Evolutionary conservation across 2,797 vertebrate species (phyloP).

Genomic region (Onychomys torridus): DNA sequence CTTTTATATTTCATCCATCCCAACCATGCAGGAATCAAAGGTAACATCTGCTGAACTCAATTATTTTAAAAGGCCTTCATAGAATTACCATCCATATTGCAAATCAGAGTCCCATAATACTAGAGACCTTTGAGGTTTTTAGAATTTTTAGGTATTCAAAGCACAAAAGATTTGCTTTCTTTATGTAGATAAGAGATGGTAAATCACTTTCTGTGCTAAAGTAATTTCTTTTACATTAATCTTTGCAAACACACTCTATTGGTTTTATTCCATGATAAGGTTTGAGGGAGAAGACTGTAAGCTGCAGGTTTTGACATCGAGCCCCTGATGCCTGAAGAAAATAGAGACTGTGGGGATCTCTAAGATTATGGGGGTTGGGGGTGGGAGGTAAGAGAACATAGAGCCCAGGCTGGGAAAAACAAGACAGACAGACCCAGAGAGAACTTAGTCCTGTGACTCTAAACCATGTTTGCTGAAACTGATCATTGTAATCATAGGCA

Average conservation of each 20-base stretch:
- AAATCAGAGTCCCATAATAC: neutral
- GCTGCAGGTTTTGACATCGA: neutral
- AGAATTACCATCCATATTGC: slow-evolving; percentile 33
- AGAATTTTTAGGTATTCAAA: neutral
- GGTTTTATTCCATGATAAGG: neutral
- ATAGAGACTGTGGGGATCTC: neutral
- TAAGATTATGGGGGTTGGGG: neutral
- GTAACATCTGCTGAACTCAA: neutral
- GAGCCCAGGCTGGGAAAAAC: neutral
- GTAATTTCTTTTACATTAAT: slow-evolving; percentile 42
- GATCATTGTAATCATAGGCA: neutral
- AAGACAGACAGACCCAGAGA: neutral
- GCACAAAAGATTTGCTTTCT: slow-evolving; percentile 43
- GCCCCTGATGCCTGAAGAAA: neutral
- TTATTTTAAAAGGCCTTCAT: slow-evolving; percentile 16
- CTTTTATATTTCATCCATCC: slow-evolving; percentile 6
- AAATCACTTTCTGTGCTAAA: slow-evolving; percentile 5
- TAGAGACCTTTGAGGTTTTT: neutral
- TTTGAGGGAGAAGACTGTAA: neutral
- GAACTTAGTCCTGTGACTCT: neutral
- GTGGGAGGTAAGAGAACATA: neutral
- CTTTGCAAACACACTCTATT: slow-evolving; percentile 23
- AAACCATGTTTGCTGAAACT: neutral
- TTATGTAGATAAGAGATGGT: neutral
- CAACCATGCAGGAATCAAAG: neutral